Evolutionary conservation across 2,888 invertebrate genomes (phyloP).

Genomic region (Lissocephala sabroskyi): DNA sequence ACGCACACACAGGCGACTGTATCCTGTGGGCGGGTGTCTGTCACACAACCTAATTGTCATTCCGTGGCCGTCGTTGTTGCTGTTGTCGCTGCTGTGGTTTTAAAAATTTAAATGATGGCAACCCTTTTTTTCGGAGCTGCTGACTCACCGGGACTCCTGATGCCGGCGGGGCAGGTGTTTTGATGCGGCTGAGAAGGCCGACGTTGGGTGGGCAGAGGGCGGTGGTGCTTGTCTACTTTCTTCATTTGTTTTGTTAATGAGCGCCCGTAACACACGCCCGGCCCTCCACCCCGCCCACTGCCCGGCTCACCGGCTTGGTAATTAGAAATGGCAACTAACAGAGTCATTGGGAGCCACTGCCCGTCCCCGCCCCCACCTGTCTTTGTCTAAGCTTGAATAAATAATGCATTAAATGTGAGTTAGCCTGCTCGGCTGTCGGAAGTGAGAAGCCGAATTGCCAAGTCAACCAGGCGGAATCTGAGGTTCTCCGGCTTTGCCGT

Average conservation of each 20-base stretch:
- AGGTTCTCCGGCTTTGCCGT: too few relatives aligned
- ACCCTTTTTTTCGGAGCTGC: slow-evolving; percentile 13
- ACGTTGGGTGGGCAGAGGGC: slow-evolving; percentile 1
- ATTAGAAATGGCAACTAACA: slow-evolving; percentile 38
- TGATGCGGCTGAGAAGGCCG: slow-evolving; percentile 12
- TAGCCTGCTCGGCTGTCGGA: slow-evolving; percentile 33
- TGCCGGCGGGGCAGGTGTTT: slow-evolving; percentile 13
- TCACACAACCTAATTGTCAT: slow-evolving; percentile 23
- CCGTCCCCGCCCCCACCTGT: slow-evolving; percentile 27
- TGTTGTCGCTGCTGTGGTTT: slow-evolving; percentile 21
- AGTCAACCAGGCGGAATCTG: too few relatives aligned
- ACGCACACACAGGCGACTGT: background rate
- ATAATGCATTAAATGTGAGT: slow-evolving; percentile 52
- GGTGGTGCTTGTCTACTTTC: slow-evolving; percentile 20
- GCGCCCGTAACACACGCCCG: slow-evolving; percentile 44
- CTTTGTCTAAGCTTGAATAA: slow-evolving; percentile 56
- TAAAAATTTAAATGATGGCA: slow-evolving; percentile 51
- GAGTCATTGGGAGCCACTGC: slow-evolving; percentile 38
- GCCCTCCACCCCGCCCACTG: too few relatives aligned
- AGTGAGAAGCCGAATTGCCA: slow-evolving; percentile 9
- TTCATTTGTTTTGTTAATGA: slow-evolving; percentile 63
- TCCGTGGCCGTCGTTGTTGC: slow-evolving; percentile 2
- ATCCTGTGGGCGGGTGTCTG: background rate
- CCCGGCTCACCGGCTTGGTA: slow-evolving; percentile 23
- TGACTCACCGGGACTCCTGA: background rate